These are phyloP conservation scores for Sturmia bella DNA, from an alignment of 2,888 invertebrate species.

Conservation along the genomic window DNA sequence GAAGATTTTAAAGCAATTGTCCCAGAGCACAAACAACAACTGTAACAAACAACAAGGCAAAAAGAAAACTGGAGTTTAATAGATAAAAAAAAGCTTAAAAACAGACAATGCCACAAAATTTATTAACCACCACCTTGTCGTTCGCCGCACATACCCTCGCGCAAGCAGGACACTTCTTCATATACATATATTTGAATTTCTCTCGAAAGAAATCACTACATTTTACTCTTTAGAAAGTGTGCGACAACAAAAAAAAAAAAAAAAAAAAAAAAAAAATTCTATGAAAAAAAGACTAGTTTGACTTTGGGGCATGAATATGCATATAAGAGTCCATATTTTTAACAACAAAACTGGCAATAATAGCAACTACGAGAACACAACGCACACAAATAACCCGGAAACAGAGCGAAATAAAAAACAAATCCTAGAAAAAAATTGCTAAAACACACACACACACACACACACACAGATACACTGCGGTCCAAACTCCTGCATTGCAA, in stretches of 20 bases:
- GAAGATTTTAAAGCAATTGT: conserved; percentile 61
- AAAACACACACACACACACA: conserved; percentile 2
- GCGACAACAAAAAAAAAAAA: conserved; percentile 13
- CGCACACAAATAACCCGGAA: conserved; percentile 13
- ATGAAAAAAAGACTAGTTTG: conserved; percentile 51
- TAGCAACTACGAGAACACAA: conserved; percentile 60
- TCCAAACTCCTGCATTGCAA: conserved; percentile 11
- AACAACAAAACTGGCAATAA: conserved; percentile 50
- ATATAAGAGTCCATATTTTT: conserved; percentile 63
- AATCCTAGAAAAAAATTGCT: conserved; percentile 24
- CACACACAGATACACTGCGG: background rate
- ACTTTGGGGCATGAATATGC: conserved; percentile 70
- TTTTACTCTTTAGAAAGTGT: conserved; percentile 39
- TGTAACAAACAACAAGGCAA: conserved; percentile 15
- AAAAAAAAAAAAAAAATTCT: conserved; percentile 28
- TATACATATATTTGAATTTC: conserved; percentile 6
- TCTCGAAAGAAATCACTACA: conserved; percentile 57
- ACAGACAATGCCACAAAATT: conserved; percentile 68
- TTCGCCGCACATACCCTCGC: conserved; percentile 9
- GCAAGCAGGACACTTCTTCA: background rate
- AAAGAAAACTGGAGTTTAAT: conserved; percentile 21
- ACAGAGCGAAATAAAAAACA: conserved; percentile 16
- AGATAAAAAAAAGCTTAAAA: conserved; percentile 62
- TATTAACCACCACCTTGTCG: conserved; percentile 66
- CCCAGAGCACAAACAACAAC: conserved; percentile 44